Evolutionary conservation across 2,797 vertebrate species (phyloP), one percentile per base, ranked within the genome.

Genomic region (Etheostoma perlongum): DNA sequence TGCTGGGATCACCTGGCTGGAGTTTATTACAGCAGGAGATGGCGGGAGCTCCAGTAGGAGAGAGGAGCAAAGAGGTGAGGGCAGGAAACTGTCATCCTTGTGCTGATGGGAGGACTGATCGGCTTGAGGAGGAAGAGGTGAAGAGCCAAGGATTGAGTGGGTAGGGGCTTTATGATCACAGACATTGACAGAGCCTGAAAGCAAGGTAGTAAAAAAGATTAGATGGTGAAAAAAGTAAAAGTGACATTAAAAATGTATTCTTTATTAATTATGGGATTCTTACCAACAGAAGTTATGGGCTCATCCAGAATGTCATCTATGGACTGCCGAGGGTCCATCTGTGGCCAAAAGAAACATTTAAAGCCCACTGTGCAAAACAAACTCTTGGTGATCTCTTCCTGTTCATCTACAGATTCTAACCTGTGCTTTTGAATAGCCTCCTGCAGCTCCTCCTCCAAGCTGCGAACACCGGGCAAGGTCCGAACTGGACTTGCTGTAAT

Each of bases 391-490:
- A 53, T 57, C 42, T 76, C 58, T 15, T 63, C 10, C 25, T 72
- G 42, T 55, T 67, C 15, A 44, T 48, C 27, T 25, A 27, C 58
- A 58, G 48, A 64, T 51, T 61, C 90, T 79, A 69, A 97, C 97
- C 96, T 97, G 96, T 9, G 96, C 97, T 94, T 95, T 96, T 96
- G 96, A 80, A 97, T 97, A 5, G 97, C 97, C 80, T 97, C 97
- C 88, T 97, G 97, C 6, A 98, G 94, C 63, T 97, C 96, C 70
- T 98, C 97, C 79, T 98, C 97, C 86, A 97, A 93, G 72, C 95
- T 97, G 76, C 94, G 94, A 66, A 92, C 87, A 15, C 78, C 75
- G 4, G 88, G 92, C 14, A 92, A 85, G 46, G 91, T 86, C 74
- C 93, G 93, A 69, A 79, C 88, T 9, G 96, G 94, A 82, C 95